Evolutionary conservation across 2,888 invertebrate species (phyloP).

Genomic region (Heliconius charithonia): DNA sequence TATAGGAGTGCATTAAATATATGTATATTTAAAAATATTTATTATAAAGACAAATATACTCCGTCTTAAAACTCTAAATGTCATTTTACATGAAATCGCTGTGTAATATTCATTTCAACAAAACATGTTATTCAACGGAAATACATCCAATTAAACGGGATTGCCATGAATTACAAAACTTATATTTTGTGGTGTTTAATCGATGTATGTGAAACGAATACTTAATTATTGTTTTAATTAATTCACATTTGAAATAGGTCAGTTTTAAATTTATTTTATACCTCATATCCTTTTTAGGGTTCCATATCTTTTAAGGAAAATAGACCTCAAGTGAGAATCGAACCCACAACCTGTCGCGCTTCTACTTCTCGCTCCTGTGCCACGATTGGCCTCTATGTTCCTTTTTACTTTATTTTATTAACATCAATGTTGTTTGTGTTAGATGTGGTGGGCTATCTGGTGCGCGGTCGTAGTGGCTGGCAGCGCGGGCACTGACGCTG

Average conservation of each 20-base stretch:
- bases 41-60: no score
- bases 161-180: slow-evolving; percentile 1
- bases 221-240: neutral
- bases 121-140: slow-evolving; percentile 6
- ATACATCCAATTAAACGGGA: slow-evolving; percentile 10
- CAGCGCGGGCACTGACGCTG: slow-evolving; percentile 64
- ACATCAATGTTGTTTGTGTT: slow-evolving; percentile 25
- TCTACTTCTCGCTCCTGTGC: no score
- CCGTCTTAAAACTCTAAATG: neutral
- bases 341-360: no score
- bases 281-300: no score
- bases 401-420: neutral
- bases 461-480: slow-evolving; percentile 70
- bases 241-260: no score
- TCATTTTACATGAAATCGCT: neutral
- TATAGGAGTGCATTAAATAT: no score
- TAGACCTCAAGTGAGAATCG: no score
- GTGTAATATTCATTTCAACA: neutral
- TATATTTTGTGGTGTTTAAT: neutral
- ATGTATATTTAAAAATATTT: no score
- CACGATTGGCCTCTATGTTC: no score
- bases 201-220: neutral
- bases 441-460: slow-evolving; percentile 81
- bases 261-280: no score
- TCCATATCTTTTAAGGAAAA: no score